phyloP scores from a whole-genome alignment of 1,140 invertebrate genomes.

The Musca vetustissima region DNA sequence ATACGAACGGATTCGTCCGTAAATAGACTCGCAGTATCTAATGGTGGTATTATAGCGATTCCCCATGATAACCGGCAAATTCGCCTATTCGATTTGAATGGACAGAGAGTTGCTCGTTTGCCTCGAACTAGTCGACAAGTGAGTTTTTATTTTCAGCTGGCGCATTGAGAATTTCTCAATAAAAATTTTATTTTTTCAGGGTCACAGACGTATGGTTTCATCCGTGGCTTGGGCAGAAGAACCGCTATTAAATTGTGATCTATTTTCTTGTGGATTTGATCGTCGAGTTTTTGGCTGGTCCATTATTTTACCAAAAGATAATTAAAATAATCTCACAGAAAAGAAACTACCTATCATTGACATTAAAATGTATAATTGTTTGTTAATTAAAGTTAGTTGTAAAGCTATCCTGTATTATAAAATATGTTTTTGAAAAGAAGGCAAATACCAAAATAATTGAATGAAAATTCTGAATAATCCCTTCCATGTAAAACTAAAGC shows the following conservation, averaged over 20 bases:
- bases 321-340: conserved; percentile 38
- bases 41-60: conserved; percentile 85
- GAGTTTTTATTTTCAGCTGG: conserved; percentile 35
- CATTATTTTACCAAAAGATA: conserved; percentile 60
- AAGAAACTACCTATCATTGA: not conserved
- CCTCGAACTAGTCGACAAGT: conserved; percentile 86
- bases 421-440: too few relatives aligned
- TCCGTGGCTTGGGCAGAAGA: conserved; percentile 92
- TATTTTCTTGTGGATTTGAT: conserved; percentile 97
- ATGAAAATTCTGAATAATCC: too few relatives aligned
- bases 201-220: conserved; percentile 93
- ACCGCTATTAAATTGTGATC: conserved; percentile 70
- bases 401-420: too few relatives aligned
- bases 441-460: too few relatives aligned
- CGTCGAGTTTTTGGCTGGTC: conserved; percentile 93
- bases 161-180: not conserved
- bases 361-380: not conserved
- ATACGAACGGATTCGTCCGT: conserved; percentile 93
- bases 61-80: conserved; percentile 97
- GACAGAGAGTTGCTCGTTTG: conserved; percentile 83
- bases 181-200: conserved; percentile 61
- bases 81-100: conserved; percentile 90
- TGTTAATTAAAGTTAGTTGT: too few relatives aligned
- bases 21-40: conserved; percentile 88
- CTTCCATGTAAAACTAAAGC: too few relatives aligned